Percentiles rank a stretch among this genome's conserved stretches.
phyloP scores from a whole-genome alignment of 2,113 vertebrate species.

The Melanerpes aurifrons region DNA sequence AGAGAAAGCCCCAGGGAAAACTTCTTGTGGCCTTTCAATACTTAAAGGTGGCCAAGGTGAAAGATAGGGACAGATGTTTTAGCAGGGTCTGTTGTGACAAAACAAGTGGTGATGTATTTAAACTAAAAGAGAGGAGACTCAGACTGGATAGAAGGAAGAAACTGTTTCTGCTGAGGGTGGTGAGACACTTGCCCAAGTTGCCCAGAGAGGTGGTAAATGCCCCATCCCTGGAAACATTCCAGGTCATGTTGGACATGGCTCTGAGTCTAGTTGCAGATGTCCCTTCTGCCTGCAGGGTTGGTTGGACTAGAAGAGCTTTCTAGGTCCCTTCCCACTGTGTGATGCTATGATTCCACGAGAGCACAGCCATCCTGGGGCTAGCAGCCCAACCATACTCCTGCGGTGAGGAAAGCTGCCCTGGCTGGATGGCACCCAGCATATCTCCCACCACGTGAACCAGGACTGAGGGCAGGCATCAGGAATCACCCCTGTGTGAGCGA shows the following conservation, averaged over 20 bases:
- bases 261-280: no score
- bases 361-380: no score
- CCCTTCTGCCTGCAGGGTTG: not conserved
- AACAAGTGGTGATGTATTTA: no score
- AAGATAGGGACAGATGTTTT: not conserved
- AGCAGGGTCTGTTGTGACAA: not conserved
- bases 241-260: no score
- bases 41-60: no score
- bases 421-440: not conserved
- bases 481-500: not conserved
- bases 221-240: not conserved
- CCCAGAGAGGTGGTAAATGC: not conserved
- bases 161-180: not conserved
- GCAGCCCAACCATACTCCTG: fast-evolving
- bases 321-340: not conserved
- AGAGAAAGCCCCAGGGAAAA: no score
- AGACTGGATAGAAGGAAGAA: not conserved
- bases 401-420: not conserved
- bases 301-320: not conserved
- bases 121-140: not conserved
- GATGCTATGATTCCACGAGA: not conserved
- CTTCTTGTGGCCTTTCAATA: no score
- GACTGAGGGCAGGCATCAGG: fast-evolving
- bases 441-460: fast-evolving
- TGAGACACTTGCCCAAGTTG: not conserved